phyloP scores from a whole-genome alignment of 2,113 vertebrate genomes.

The Hyperoodon ampullatus region DNA sequence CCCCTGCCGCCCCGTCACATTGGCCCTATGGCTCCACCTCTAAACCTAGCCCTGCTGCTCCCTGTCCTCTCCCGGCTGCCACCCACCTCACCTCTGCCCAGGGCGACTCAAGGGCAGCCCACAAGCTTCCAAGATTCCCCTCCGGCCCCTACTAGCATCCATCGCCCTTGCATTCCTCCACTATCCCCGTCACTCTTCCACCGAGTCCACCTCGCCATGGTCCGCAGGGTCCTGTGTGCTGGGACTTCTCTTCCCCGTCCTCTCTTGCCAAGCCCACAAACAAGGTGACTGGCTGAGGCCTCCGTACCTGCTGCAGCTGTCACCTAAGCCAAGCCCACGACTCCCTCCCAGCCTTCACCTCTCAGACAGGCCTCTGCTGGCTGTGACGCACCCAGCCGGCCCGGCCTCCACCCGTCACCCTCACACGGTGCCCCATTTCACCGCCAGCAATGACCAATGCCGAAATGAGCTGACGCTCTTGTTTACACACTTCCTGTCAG shows the following conservation, averaged over 20 bases:
- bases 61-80: background rate
- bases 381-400: too few species aligned
- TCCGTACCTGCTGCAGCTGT: background rate
- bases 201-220: fast-evolving
- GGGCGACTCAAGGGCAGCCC: too few species aligned
- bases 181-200: background rate
- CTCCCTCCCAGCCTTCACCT: background rate
- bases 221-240: fast-evolving
- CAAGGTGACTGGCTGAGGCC: background rate
- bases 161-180: fast-evolving
- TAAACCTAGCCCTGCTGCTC: background rate
- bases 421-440: fast-evolving
- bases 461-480: fast-evolving
- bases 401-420: background rate
- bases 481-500: background rate
- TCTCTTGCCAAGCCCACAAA: background rate
- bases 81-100: background rate
- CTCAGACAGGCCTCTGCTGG: background rate
- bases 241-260: too few species aligned
- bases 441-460: background rate
- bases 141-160: fast-evolving
- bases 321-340: fast-evolving
- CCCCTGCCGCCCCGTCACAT: fast-evolving
- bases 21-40: fast-evolving
- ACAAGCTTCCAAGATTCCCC: background rate